Percentiles rank a stretch among this genome's conserved stretches.
Evolutionary conservation across 1,140 invertebrate species (phyloP).

Genomic region (Drosophila ogumai): DNA sequence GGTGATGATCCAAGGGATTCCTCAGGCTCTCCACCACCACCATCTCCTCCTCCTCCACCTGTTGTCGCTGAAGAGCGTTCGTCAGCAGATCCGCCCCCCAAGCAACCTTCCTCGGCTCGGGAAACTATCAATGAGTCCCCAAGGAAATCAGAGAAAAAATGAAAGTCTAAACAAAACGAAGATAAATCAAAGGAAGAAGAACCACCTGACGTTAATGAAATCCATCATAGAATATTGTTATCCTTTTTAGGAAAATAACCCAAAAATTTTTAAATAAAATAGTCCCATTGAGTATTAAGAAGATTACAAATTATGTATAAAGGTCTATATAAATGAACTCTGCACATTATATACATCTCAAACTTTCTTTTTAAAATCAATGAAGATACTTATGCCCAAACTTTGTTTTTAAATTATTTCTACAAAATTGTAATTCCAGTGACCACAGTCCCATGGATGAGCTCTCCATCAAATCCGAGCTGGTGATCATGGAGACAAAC

Average conservation of each 20-base stretch:
- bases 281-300: too few relatives aligned
- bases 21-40: neutral
- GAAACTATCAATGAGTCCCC: too few relatives aligned
- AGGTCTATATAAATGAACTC: too few relatives aligned
- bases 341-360: neutral
- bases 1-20: neutral
- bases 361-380: neutral
- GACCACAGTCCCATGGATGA: conserved; percentile 35
- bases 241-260: neutral
- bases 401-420: neutral
- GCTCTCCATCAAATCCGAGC: conserved; percentile 42
- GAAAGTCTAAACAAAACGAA: neutral
- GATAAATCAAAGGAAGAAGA: too few relatives aligned
- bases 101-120: neutral
- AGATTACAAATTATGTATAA: too few relatives aligned
- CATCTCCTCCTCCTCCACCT: too few relatives aligned
- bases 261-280: neutral
- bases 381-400: neutral
- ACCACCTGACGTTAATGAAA: neutral
- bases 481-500: conserved; percentile 35
- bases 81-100: neutral
- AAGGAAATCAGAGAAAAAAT: neutral
- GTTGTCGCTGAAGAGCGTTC: neutral
- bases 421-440: conserved; percentile 18
- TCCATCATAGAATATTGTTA: neutral